Evolutionary conservation across 2,888 invertebrate species (phyloP).

Genomic region (Congeria kusceri): DNA sequence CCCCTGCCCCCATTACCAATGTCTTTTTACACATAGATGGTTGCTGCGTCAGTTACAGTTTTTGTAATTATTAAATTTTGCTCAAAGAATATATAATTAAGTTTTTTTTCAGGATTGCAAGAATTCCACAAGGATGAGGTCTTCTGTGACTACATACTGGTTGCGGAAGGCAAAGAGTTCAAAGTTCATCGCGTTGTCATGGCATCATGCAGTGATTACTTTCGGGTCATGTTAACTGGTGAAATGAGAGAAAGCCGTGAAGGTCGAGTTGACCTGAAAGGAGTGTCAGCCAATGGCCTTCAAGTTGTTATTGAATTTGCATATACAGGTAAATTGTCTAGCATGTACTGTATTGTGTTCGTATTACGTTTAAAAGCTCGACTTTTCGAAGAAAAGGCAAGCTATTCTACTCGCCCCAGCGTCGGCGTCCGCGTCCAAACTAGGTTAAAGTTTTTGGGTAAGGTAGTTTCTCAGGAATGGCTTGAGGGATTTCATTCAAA

Average conservation of each 20-base stretch:
- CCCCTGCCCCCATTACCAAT: no score
- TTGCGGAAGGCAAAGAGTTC: constrained; percentile 77
- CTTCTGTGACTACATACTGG: constrained; percentile 82
- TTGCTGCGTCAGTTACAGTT: no score
- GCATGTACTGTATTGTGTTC: not conserved
- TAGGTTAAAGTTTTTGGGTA: no score
- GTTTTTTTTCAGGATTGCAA: constrained; percentile 69
- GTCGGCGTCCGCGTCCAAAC: no score
- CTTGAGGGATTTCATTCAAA: no score
- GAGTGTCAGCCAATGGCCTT: constrained; percentile 82
- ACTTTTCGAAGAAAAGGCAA: not conserved
- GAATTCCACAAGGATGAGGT: constrained; percentile 76
- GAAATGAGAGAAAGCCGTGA: constrained; percentile 82
- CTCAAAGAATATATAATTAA: no score
- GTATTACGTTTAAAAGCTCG: not conserved
- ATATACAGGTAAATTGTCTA: constrained; percentile 74
- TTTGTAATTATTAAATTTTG: no score
- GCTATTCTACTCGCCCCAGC: no score
- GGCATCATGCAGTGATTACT: constrained; percentile 84
- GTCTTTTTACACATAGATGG: no score
- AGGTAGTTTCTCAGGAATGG: no score
- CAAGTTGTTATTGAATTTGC: constrained; percentile 83
- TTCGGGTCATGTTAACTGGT: constrained; percentile 82
- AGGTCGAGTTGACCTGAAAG: constrained; percentile 79
- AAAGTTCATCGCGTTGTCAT: constrained; percentile 82